These are phyloP conservation scores for Balearica regulorum DNA, from an alignment of 2,797 vertebrate genomes.

Conservation along the genomic window DNA sequence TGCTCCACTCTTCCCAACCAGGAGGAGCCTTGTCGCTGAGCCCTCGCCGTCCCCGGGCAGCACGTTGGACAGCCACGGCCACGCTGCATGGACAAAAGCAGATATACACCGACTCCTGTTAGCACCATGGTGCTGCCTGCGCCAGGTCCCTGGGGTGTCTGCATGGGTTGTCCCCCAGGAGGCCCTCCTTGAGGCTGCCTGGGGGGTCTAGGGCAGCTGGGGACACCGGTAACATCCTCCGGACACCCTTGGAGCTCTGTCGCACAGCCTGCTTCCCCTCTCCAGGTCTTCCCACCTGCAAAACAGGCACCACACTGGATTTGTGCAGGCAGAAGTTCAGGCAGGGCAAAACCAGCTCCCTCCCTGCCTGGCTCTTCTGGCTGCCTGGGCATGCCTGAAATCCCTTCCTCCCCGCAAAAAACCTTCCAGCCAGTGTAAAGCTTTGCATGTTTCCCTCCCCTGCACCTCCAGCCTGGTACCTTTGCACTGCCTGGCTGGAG, in stretches of 20 bases:
- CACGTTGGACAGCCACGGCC: neutral
- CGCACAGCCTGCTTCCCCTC: neutral
- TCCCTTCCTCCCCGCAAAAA: no score
- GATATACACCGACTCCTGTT: rapidly evolving
- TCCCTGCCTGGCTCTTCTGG: neutral
- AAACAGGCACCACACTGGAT: neutral
- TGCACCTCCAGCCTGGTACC: neutral
- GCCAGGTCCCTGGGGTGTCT: neutral
- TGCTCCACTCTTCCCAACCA: neutral
- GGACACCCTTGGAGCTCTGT: neutral
- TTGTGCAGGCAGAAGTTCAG: neutral
- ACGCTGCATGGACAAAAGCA: neutral
- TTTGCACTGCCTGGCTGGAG: neutral
- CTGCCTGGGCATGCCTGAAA: neutral
- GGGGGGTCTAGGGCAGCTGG: neutral
- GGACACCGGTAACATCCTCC: neutral
- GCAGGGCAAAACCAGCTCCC: neutral
- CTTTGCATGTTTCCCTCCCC: neutral
- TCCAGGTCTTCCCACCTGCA: no score
- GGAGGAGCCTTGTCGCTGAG: neutral
- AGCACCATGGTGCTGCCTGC: neutral
- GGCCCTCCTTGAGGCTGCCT: neutral
- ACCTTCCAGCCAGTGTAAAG: neutral
- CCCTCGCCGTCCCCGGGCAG: neutral
- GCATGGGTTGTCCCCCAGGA: neutral